Percentiles rank a stretch among this genome's conserved stretches.
Conservation (phyloP, 2,113 vertebrate genomes). For the Ceyx melanurus region DNA sequence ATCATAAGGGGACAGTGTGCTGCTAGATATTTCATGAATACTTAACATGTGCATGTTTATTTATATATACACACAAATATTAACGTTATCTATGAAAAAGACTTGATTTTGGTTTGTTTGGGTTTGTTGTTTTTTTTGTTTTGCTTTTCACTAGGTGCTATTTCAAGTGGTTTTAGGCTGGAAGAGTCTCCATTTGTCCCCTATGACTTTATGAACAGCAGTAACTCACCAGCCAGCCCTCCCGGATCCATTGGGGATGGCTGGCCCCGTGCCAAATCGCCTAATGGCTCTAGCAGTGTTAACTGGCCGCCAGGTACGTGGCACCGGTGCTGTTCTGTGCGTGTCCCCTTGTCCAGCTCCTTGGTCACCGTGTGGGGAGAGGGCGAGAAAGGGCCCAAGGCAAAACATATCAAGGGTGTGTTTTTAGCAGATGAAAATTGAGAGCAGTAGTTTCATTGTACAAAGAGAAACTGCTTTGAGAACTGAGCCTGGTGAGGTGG, state of each 20-base stretch:
- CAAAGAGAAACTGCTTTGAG: neutral
- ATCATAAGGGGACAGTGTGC: neutral
- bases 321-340: neutral
- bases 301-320: conserved; percentile 90
- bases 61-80: no score
- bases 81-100: neutral
- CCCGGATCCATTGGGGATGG: conserved; percentile 95
- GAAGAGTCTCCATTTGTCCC: conserved; percentile 93
- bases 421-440: neutral
- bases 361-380: fast-evolving
- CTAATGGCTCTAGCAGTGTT: conserved; percentile 94
- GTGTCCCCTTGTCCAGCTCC: neutral
- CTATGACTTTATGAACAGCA: conserved; percentile 95
- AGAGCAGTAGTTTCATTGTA: fast-evolving
- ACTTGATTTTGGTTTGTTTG: neutral
- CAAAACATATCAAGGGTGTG: fast-evolving
- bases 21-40: fast-evolving
- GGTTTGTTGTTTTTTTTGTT: neutral
- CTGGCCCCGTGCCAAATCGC: conserved; percentile 99
- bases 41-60: neutral
- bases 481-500: neutral
- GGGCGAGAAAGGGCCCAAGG: neutral
- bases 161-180: conserved; percentile 97
- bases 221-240: conserved; percentile 92
- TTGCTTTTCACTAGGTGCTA: conserved; percentile 84